phyloP scores from a whole-genome alignment of 2,888 invertebrate species.

The Tridacna gigas region DNA sequence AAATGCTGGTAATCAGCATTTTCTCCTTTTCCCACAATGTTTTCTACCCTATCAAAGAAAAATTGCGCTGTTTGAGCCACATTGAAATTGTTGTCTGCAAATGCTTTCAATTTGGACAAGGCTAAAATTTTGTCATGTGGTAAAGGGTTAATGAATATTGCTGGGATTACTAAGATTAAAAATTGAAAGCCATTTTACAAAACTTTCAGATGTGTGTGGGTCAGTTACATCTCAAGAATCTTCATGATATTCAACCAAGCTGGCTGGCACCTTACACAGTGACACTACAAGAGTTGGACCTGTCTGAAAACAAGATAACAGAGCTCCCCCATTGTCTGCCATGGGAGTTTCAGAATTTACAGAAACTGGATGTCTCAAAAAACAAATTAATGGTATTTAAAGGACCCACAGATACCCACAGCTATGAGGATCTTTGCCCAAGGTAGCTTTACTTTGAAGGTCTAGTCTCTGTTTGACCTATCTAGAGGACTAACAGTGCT shows the following conservation, averaged over 20 bases:
- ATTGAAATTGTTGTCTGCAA: no score
- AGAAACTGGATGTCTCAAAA: conserved; percentile 59
- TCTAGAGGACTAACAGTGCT: no score
- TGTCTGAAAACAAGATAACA: conserved; percentile 67
- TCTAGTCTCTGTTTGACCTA: no score
- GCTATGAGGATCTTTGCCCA: conserved; percentile 49
- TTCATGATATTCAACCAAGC: conserved; percentile 57
- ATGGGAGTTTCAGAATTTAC: conserved; percentile 71
- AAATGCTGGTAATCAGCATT: no score
- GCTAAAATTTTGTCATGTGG: no score
- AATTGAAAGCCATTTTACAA: neutral
- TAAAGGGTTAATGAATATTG: no score
- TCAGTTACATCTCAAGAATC: conserved; percentile 38
- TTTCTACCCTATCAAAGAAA: no score
- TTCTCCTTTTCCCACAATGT: no score
- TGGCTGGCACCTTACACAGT: conserved; percentile 66
- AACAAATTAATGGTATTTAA: conserved; percentile 61
- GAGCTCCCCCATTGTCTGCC: conserved; percentile 69
- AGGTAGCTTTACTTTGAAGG: conserved; percentile 40
- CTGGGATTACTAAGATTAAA: no score
- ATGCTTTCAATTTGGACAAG: no score
- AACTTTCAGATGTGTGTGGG: conserved; percentile 48
- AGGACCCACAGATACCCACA: conserved; percentile 23
- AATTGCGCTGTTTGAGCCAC: no score
- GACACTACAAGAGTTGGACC: conserved; percentile 66